Conservation (phyloP, 2,797 vertebrate species). For the Tiaroga cobitis region DNA sequence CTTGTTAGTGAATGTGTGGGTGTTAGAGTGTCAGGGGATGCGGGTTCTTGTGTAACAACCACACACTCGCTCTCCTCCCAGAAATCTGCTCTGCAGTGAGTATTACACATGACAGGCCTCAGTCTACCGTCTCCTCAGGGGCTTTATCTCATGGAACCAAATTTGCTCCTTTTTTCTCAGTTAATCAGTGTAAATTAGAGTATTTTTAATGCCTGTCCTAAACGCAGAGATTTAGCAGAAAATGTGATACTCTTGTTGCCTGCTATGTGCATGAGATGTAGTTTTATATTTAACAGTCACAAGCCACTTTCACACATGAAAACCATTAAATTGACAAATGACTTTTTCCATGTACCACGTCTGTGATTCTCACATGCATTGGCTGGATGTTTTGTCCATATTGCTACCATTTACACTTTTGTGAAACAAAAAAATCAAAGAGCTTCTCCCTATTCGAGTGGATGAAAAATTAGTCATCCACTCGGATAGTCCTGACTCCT, state of each 20-base stretch:
- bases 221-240: neutral
- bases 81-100: slow-evolving; percentile 25
- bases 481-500: too few relatives aligned
- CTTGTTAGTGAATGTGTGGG: slow-evolving; percentile 66
- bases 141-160: slow-evolving; percentile 1
- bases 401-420: neutral
- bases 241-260: neutral
- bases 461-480: neutral
- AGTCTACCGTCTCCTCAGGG: neutral
- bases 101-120: slow-evolving; percentile 16
- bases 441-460: neutral
- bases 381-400: neutral
- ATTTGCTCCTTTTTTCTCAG: neutral
- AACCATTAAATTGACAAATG: neutral
- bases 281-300: neutral
- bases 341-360: neutral
- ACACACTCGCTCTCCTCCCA: slow-evolving; percentile 15
- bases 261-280: neutral
- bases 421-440: neutral
- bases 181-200: slow-evolving; percentile 22
- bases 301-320: neutral
- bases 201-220: neutral
- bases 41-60: slow-evolving; percentile 73
- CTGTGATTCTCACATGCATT: neutral
- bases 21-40: slow-evolving; percentile 69